phyloP scores from a whole-genome alignment of 2,113 vertebrate species.

The Cepphus grylle region DNA sequence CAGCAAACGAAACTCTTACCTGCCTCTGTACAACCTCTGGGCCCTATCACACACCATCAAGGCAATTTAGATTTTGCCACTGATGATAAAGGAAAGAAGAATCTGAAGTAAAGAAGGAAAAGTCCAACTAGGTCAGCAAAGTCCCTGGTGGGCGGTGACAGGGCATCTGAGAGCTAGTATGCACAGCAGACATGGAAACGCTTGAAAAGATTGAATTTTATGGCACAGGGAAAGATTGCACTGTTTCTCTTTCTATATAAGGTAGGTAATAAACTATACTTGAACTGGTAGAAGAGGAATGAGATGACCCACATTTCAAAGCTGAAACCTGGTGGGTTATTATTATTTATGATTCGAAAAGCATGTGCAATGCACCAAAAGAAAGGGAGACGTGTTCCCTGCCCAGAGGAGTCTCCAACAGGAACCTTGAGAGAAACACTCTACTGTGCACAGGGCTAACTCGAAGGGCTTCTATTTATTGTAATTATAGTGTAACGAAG shows the following conservation, averaged over 20 bases:
- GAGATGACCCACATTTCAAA: slow-evolving; percentile 60
- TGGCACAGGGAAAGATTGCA: neutral
- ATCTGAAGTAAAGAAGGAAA: neutral
- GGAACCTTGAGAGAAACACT: neutral
- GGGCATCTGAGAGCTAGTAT: neutral
- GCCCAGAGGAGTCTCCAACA: neutral
- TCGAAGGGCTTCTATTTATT: neutral
- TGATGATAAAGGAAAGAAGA: neutral
- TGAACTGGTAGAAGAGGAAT: slow-evolving; percentile 19
- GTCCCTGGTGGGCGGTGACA: neutral
- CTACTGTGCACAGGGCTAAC: neutral
- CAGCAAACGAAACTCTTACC: neutral
- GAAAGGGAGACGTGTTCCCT: neutral
- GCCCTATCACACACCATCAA: neutral
- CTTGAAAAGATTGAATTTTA: slow-evolving; percentile 19
- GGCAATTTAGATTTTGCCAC: neutral
- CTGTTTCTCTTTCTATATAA: neutral
- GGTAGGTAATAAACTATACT: slow-evolving; percentile 42
- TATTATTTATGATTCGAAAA: slow-evolving; percentile 51
- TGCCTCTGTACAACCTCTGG: neutral
- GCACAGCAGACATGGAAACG: neutral
- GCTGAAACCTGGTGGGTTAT: slow-evolving; percentile 29
- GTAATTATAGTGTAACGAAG: neutral
- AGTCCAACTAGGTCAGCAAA: slow-evolving; percentile 19
- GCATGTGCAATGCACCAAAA: slow-evolving; percentile 33